A percentile compares a stretch with the other conserved stretches of the same genome.
Evolutionary conservation across 2,113 vertebrate species (phyloP).

Genomic region (Lontra canadensis): DNA sequence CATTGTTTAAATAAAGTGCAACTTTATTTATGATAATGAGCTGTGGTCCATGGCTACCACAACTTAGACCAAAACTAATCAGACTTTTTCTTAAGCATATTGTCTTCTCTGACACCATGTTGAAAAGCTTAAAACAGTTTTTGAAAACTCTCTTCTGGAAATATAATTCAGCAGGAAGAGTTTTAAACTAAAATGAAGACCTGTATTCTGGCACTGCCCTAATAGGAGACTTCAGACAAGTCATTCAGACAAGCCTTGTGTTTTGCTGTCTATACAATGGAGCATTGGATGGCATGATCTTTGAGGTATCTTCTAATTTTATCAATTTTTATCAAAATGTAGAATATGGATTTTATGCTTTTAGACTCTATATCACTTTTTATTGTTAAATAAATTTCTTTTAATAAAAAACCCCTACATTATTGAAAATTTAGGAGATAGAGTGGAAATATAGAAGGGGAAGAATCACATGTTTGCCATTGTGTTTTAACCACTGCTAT

Average conservation of each 20-base stretch:
- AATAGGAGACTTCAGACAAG: not conserved
- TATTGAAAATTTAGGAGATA: constrained; percentile 17
- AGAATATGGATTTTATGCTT: not conserved
- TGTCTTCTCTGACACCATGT: not conserved
- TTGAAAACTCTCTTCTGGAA: constrained; percentile 9
- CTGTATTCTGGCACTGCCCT: not conserved
- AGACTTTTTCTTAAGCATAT: not conserved
- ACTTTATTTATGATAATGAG: not conserved
- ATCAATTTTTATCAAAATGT: not conserved
- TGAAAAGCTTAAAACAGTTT: not conserved
- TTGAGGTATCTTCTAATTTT: not conserved
- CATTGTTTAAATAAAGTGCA: not conserved
- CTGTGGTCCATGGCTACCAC: not conserved
- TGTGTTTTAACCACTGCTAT: not conserved
- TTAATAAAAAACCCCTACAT: not conserved
- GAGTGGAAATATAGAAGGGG: not conserved
- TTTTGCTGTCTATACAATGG: not conserved
- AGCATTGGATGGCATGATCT: not conserved
- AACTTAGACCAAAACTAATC: not conserved
- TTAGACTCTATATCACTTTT: not conserved
- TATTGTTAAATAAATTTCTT: not conserved
- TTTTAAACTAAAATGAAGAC: constrained; percentile 21
- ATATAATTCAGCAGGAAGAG: not conserved
- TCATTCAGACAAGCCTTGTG: not conserved
- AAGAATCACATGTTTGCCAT: not conserved